Base-by-base conservation (phyloP, 1,140 invertebrate genomes). In the Drosophila burlai region DNA sequence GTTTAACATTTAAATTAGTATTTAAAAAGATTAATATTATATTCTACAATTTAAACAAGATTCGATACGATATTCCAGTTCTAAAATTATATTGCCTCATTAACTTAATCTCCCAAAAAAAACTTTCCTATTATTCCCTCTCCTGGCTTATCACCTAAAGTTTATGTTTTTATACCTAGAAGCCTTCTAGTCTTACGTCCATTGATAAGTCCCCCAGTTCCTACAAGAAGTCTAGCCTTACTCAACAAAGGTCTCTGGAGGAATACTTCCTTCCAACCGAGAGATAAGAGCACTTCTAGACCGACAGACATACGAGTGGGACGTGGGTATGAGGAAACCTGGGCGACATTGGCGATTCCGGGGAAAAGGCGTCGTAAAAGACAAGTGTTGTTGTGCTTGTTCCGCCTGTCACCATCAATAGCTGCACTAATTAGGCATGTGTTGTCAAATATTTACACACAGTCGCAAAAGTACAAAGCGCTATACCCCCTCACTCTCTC, bases 341-440 rank as follows among this genome's bases (percentile, higher is more conserved):
- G 36, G 54, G 40, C 57, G 55, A 61, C 26, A 57, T 61, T 80
- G 61, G 50, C 57, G 62, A 72, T 87, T 89, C 85, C 77, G 69
- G 59, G 85, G 85, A 89, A 89, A 89, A 82, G 68, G 64, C 64
- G 52, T 90, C 81, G 69, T 89, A 90, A 89, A 89, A 82, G 66
- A 76, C 83, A 87, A 80, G 63, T 86, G 83, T 82, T 65, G 77
- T 65, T 61, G 54, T 40, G 77, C 68, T 62, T 79, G 82, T 85
- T 86, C 83, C 79, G 81, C 87, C 65, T 82, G 81, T 82, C 79
- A 72, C 81, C 89, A 91, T 91, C 89, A 91, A 91, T 91, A 80
- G 87, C 89, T 91, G 87, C 83, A 91, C 89, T 91, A 91, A 91
- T 91, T 91, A 91, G 89, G 89, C 89, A 84, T 91, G 89, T 91